These are phyloP conservation scores for Apoderus coryli DNA, from an alignment of 2,888 invertebrate genomes.

Conservation along the genomic window DNA sequence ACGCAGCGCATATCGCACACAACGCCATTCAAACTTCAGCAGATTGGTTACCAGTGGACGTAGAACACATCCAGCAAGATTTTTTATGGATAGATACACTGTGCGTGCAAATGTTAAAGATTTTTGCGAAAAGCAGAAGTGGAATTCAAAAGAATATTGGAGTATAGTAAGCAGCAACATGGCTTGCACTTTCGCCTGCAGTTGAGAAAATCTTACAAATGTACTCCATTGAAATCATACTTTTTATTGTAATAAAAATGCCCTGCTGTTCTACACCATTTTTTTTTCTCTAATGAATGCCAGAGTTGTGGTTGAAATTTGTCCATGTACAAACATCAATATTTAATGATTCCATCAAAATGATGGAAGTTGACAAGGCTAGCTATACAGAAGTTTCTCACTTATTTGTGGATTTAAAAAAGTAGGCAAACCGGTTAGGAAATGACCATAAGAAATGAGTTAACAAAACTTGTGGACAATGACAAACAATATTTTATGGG, in stretches of 20 bases:
- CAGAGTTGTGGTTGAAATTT: not conserved
- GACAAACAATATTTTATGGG: no score
- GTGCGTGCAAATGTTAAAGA: conserved; percentile 23
- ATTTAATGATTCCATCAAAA: no score
- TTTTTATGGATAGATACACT: conserved; percentile 26
- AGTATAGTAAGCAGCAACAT: conserved; percentile 11
- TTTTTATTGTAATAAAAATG: conserved; percentile 11
- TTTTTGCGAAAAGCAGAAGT: conserved; percentile 22
- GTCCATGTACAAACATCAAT: no score
- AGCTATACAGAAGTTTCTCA: no score
- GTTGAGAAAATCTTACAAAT: conserved; percentile 8
- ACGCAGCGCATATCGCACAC: conserved; percentile 25
- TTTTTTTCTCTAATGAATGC: not conserved
- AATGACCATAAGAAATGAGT: no score
- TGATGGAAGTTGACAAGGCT: no score
- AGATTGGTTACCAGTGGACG: conserved; percentile 23
- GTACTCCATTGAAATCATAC: conserved; percentile 9
- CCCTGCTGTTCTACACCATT: not conserved
- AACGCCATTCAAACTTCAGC: conserved; percentile 23
- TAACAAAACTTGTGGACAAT: no score
- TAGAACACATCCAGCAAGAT: conserved; percentile 25
- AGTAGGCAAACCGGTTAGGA: no score
- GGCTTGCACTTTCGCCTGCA: conserved; percentile 11
- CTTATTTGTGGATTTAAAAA: no score
- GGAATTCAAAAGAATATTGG: conserved; percentile 8